phyloP scores from a whole-genome alignment of 1,140 invertebrate species.

The Procambarus clarkii region DNA sequence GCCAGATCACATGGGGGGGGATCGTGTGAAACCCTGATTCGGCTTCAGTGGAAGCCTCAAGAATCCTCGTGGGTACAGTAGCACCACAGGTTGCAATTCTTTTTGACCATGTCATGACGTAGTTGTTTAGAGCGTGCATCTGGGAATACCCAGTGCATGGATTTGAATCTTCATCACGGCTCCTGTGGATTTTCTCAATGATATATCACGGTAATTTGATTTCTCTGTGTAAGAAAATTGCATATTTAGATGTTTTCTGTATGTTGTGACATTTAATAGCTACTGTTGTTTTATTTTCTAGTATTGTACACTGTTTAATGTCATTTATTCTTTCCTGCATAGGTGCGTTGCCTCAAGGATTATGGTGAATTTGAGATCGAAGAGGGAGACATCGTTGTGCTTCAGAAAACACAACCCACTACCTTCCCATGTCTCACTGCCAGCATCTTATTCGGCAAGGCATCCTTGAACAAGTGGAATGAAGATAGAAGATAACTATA shows the following conservation, averaged over 20 bases:
- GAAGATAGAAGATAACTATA: not conserved
- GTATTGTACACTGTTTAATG: not conserved
- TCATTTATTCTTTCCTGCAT: conserved; percentile 66
- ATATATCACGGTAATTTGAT: no score
- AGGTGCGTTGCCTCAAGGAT: conserved; percentile 91
- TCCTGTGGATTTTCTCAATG: no score
- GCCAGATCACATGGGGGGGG: no score
- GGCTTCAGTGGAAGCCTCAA: no score
- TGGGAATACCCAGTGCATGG: no score
- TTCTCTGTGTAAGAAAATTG: no score
- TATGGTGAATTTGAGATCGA: conserved; percentile 96
- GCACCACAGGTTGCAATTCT: no score
- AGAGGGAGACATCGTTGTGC: conserved; percentile 90
- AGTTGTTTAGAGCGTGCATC: no score
- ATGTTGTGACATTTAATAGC: not conserved
- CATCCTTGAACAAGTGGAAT: conserved; percentile 86
- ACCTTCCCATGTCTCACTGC: conserved; percentile 90
- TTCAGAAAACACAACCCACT: conserved; percentile 96
- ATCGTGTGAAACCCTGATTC: no score
- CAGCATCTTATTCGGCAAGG: conserved; percentile 95
- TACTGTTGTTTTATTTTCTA: not conserved
- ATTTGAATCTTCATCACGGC: no score
- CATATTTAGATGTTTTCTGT: not conserved
- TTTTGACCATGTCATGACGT: no score
- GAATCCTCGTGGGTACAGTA: no score